Percentiles rank a stretch among this genome's conserved stretches.
Evolutionary conservation across 2,888 invertebrate genomes (phyloP).

Genomic region (Ptycholaimellus sp.): DNA sequence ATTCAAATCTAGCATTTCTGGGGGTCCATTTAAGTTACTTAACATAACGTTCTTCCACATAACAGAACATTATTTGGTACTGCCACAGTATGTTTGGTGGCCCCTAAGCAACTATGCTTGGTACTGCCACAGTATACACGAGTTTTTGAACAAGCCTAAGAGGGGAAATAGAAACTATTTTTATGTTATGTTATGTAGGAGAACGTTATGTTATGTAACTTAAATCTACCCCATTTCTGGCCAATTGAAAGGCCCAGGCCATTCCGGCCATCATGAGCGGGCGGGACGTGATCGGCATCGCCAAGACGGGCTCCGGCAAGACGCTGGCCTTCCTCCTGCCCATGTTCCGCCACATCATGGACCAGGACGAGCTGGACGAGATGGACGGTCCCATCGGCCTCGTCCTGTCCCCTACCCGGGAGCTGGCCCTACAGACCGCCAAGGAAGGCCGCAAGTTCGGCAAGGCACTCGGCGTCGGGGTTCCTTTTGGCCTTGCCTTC

Average conservation of each 20-base stretch:
- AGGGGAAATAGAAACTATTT: no score
- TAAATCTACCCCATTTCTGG: no score
- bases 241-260: slow-evolving; percentile 79
- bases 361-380: slow-evolving; percentile 74
- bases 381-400: slow-evolving; percentile 81
- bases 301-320: slow-evolving; percentile 95
- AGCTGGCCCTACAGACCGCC: slow-evolving; percentile 93
- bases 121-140: no score
- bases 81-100: no score
- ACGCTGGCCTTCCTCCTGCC: slow-evolving; percentile 89
- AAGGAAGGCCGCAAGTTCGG: slow-evolving; percentile 82
- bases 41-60: no score
- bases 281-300: slow-evolving; percentile 92
- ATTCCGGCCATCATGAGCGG: slow-evolving; percentile 65
- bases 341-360: slow-evolving; percentile 83
- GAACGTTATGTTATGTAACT: no score
- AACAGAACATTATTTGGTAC: no score
- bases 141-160: no score
- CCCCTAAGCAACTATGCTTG: no score
- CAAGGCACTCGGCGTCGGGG: slow-evolving; percentile 36
- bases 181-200: no score
- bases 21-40: no score
- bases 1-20: no score
- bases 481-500: slow-evolving; percentile 1
- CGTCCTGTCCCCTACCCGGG: slow-evolving; percentile 91